Evolutionary conservation across 1,140 invertebrate species (phyloP), one percentile per base, ranked within the genome.

Genomic region (Atta colombica): DNA sequence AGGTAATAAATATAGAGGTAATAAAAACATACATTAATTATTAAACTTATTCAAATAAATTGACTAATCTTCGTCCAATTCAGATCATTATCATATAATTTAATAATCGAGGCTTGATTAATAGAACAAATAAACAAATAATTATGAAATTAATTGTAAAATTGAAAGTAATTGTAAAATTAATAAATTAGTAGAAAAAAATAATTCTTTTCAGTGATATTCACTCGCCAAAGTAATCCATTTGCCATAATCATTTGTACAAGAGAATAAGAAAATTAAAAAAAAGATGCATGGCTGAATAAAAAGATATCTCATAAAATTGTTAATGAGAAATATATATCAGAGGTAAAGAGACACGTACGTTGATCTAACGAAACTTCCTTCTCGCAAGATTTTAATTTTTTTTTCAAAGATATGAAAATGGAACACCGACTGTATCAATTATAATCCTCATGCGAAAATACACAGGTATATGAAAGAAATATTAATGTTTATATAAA

Each of bases 21-120:
- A 25, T 25, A 25, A 25, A 25, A 21, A 49, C 10, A 45, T 4
- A 53, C 2, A 74, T 72, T 28, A n/a, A 31, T 72, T 55, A 18
- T 55, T 55, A 18, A n/a, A 55, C 28, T 6, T 75, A 25, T 68
- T 80, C 14, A 35, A 35, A 39, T 35, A 49, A 78, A 77, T 3
- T 10, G 16, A n/a, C 10, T 8, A 61, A 51, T 78, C 25, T 31
- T 10, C 0, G 14, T 16, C 10, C 4, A 16, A 53, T 35, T 60
- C 7, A 25, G 7, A 35, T 60, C 18, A 58, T 45, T 45, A 45
- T 45, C 39, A 2, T 25, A 5, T 25, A 5, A 1, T 75, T 58
- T n/a, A 2, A 39, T 25, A 25, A 39, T 31, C 7, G 10, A 7
- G 12, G 18, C 16, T 72, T 53, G 6, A 45, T 45, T 45, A 39